These are phyloP conservation scores for Hydrophis major DNA, from an alignment of 2,797 vertebrate genomes.

Conservation along the genomic window DNA sequence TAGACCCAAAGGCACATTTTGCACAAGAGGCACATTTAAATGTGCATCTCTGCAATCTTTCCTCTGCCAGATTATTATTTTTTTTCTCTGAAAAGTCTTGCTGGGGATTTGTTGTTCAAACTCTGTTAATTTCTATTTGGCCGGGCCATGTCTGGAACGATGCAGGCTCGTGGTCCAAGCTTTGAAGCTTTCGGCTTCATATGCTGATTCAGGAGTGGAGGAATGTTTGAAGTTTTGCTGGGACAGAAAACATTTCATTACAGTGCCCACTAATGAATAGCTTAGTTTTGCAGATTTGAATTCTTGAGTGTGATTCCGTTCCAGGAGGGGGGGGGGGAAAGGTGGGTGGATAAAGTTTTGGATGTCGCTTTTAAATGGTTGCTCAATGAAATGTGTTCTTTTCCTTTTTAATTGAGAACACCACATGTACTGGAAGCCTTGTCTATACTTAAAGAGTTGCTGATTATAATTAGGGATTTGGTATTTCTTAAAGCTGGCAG, in stretches of 20 bases:
- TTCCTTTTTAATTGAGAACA: neutral
- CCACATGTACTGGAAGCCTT: too few relatives aligned
- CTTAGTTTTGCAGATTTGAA: neutral
- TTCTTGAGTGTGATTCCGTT: neutral
- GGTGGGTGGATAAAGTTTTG: neutral
- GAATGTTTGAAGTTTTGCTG: slow-evolving; percentile 22
- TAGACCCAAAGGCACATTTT: neutral
- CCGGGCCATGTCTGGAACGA: neutral
- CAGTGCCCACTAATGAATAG: neutral
- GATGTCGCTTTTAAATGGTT: neutral
- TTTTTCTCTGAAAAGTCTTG: neutral
- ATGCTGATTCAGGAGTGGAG: neutral
- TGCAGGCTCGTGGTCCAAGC: neutral
- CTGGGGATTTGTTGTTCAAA: neutral
- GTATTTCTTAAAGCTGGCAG: neutral
- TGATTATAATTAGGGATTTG: too few relatives aligned
- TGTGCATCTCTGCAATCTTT: neutral
- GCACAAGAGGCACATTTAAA: neutral
- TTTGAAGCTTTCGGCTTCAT: slow-evolving; percentile 33
- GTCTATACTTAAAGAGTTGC: neutral
- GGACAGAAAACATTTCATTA: slow-evolving; percentile 30
- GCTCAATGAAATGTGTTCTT: neutral
- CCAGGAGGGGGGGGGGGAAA: neutral
- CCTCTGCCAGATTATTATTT: neutral
- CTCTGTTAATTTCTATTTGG: neutral